Evolutionary conservation across 2,113 vertebrate genomes (phyloP), one percentile per base, ranked within the genome.

Genomic region (Heloderma charlesbogerti): DNA sequence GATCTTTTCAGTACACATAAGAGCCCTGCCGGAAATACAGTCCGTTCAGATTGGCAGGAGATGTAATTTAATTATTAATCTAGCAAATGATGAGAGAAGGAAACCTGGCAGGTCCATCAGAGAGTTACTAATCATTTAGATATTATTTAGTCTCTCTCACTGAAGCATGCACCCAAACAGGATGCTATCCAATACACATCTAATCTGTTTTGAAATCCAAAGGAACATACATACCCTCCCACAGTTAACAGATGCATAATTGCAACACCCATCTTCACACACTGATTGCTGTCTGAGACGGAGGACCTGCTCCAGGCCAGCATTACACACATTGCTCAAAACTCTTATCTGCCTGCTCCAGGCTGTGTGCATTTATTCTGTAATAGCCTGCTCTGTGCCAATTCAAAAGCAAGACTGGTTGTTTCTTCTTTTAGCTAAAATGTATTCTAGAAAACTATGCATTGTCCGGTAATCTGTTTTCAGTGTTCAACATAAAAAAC

Each of bases 1-100:
- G 40, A 63, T 57, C 20, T 20, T 84, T 37, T 80, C 45, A 89
- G 37, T 67, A 34, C 57, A 22, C 6, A 84, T 0, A 1, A 18
- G 86, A 4, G 6, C 22, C 72, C 51, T 94, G 84, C 80, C 92
- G 94, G 88, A 90, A 95, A 1, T 2, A 69, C 79, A 86, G 51
- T 84, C 87, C 88, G 13, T 29, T 91, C 79, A 90, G 84, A 87
- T 57, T 85, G 88, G 71, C 48, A 92, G 71, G 88, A 81, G 18
- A 85, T 43, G 54, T 40, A 37, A 78, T 78, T 92, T 86, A 43
- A 87, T 85, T 86, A 83, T 88, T 88, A 91, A 90, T 89, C 60
- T 84, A 89, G 91, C 22, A 25, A 34, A 90, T 67, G 18, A 67
- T 74, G 37, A 85, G 2, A 82, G 88, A 77, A 81, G 37, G 34